These are phyloP conservation scores for Chelonus insularis DNA, from an alignment of 1,140 invertebrate species.

Conservation along the genomic window DNA sequence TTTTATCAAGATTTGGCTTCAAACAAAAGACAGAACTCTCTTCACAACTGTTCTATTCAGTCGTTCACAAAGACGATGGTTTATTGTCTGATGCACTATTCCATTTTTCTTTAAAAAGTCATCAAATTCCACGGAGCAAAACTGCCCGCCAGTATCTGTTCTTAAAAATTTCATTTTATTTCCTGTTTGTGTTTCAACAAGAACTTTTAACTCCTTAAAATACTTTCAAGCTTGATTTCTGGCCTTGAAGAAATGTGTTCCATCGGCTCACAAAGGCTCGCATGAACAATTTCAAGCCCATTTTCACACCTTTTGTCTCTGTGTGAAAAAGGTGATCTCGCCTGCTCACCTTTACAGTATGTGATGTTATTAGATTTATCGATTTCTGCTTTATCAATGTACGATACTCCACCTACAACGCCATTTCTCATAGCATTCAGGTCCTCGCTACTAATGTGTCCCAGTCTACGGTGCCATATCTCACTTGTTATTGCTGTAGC, in stretches of 20 bases:
- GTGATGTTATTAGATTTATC: background rate
- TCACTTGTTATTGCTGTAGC: background rate
- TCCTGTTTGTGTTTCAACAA: conserved; percentile 43
- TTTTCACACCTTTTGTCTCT: background rate
- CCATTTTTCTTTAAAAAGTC: conserved; percentile 37
- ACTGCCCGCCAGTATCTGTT: conserved; percentile 56
- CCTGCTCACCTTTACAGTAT: background rate
- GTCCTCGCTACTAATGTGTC: background rate
- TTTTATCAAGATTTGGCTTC: conserved; percentile 35
- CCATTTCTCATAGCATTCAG: background rate
- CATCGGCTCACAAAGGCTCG: conserved; percentile 56
- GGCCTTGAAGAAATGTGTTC: conserved; percentile 46
- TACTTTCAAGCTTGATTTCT: conserved; percentile 39
- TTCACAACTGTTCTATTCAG: conserved; percentile 54
- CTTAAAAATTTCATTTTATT: conserved; percentile 46
- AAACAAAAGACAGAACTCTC: conserved; percentile 46
- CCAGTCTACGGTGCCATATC: background rate
- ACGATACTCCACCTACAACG: background rate
- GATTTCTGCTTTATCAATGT: background rate
- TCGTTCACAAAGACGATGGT: conserved; percentile 52
- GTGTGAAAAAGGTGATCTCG: background rate
- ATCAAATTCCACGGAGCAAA: conserved; percentile 45
- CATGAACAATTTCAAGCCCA: conserved; percentile 46
- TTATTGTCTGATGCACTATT: conserved; percentile 48
- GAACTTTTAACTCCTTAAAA: conserved; percentile 45